Conservation (phyloP, 2,797 vertebrate species). For the Argentina silus region DNA sequence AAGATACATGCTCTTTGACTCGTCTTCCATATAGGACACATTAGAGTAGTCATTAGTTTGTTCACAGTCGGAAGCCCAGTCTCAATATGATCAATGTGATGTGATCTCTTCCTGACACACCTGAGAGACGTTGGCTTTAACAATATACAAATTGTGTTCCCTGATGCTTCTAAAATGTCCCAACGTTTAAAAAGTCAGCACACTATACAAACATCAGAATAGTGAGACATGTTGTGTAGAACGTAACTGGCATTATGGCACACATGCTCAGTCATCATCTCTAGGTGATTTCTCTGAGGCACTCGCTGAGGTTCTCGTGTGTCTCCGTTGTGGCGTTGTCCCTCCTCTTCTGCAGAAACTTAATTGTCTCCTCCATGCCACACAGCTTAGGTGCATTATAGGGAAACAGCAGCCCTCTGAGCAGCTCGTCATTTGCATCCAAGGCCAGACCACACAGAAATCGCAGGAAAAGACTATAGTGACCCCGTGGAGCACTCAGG, state of each 20-base stretch:
- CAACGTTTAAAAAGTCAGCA: no score
- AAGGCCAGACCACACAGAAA: slow-evolving; percentile 73
- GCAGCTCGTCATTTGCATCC: slow-evolving; percentile 47
- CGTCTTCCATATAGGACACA: background rate
- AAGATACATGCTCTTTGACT: background rate
- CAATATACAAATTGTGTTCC: no score
- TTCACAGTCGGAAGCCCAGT: no score
- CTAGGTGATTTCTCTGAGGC: slow-evolving; percentile 70
- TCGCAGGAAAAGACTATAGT: slow-evolving; percentile 73
- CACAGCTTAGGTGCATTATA: slow-evolving; percentile 31
- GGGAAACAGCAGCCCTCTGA: slow-evolving; percentile 49
- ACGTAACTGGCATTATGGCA: no score
- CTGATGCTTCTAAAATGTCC: no score
- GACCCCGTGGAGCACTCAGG: slow-evolving; percentile 39
- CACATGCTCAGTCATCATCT: slow-evolving; percentile 55
- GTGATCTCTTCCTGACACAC: no score
- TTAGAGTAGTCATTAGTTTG: background rate
- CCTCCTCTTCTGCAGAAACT: slow-evolving; percentile 44
- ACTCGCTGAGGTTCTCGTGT: slow-evolving; percentile 63
- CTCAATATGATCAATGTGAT: no score
- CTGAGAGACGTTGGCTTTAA: no score
- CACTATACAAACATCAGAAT: no score
- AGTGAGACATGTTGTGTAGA: no score
- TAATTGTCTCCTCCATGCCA: slow-evolving; percentile 38
- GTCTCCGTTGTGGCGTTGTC: slow-evolving; percentile 27